A percentile compares a stretch with the other conserved stretches of the same genome.
These are phyloP conservation scores for Bombus pascuorum DNA, from an alignment of 1,140 invertebrate genomes.

Conservation along the genomic window DNA sequence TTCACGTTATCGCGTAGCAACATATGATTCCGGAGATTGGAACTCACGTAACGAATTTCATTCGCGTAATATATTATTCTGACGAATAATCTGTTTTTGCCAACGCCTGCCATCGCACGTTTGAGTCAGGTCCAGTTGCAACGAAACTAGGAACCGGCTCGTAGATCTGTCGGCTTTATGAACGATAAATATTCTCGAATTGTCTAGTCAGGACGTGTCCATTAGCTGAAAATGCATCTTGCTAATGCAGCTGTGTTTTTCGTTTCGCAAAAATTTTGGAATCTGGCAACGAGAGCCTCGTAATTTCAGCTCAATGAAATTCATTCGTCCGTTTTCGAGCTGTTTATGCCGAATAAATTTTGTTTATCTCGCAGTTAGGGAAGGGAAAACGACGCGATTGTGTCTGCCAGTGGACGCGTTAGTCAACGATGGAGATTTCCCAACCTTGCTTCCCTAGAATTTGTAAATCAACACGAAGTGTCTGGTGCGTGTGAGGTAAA, in stretches of 20 bases:
- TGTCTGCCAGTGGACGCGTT: conserved; percentile 4
- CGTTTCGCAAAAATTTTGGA: not conserved
- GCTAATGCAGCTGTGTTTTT: not conserved
- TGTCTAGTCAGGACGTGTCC: no score
- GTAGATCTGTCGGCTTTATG: not conserved
- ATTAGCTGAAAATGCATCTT: not conserved
- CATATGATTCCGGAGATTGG: not conserved
- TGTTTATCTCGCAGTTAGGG: conserved; percentile 2
- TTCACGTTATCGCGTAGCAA: no score
- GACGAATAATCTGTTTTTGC: not conserved
- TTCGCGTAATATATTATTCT: no score
- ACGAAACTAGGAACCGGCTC: not conserved
- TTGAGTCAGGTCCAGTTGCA: not conserved
- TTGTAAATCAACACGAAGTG: conserved; percentile 61
- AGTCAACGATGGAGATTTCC: conserved; percentile 31
- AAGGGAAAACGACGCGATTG: not conserved
- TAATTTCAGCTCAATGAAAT: conserved; percentile 12
- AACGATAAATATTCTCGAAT: not conserved
- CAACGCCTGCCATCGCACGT: not conserved
- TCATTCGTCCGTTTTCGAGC: not conserved
- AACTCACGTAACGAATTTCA: not conserved
- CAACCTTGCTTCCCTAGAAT: conserved; percentile 52
- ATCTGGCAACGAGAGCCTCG: not conserved
- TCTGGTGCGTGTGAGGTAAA: conserved; percentile 52
- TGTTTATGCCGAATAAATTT: conserved; percentile 11